Evolutionary conservation across 2,113 vertebrate species (phyloP), one percentile per base, ranked within the genome.

Genomic region (Aegithalos caudatus): DNA sequence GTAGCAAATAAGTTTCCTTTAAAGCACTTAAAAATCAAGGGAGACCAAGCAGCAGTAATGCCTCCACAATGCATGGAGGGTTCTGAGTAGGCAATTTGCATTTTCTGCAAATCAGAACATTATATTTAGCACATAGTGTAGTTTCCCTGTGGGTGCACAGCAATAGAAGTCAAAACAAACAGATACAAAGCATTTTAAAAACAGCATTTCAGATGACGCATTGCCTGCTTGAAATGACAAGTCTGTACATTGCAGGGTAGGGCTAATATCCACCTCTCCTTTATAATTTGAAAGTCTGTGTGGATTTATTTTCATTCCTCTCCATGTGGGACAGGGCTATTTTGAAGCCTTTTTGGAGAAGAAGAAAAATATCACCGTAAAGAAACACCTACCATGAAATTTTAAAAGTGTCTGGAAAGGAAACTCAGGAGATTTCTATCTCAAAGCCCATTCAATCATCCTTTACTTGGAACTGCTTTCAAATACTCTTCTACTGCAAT

Each of bases 401-500:
- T 87, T 85, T 79, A 61, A 45, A 94, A 58, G 33, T 70, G 47
- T 74, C 87, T 91, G 58, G 40, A 90, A 90, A 44, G 22, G 56
- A 89, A 77, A 67, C 14, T 45, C 37, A 33, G 71, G 58, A 88
- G 64, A 76, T 48, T 27, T 81, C 28, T 90, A 56, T 66, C 72
- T 87, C 13, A 22, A 96, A 78, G 47, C 28, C 48, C 38, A 37
- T 88, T 78, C 35, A 45, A 14, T 98, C 92, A 98, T 79, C 89
- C 86, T 96, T 98, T 98, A 82, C 89, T 98, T 86, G 97, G 97
- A 81, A 80, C 72, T 2, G 96, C 98, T 98, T 96, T 98, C 95
- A 98, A 98, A 96, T 98, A 98, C 22, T 98, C 98, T 81, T 98
- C 98, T 81, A 90, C 92, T 71, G 94, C 77, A 91, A 98, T 83